These are phyloP conservation scores for Todiramphus saurophagus DNA, from an alignment of 2,113 vertebrate genomes.

Conservation along the genomic window DNA sequence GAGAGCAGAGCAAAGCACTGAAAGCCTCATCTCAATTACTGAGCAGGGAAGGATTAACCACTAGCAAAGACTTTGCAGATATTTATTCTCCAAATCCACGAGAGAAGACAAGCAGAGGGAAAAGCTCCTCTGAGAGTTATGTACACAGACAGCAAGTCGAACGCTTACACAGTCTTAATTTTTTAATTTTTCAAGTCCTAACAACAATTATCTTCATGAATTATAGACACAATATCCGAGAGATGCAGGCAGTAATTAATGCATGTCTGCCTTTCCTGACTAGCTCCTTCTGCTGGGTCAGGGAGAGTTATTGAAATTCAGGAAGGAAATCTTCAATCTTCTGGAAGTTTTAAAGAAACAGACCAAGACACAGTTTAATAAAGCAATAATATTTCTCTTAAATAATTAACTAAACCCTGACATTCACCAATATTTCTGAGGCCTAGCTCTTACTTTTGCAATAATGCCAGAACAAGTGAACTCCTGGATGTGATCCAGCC, in stretches of 20 bases:
- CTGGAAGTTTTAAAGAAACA: constrained; percentile 56
- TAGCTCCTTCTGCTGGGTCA: constrained; percentile 64
- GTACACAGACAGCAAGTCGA: neutral
- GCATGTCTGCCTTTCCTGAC: constrained; percentile 58
- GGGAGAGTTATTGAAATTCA: constrained; percentile 66
- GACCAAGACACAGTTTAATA: constrained; percentile 56
- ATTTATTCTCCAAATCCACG: constrained; percentile 47
- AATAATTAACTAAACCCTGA: constrained; percentile 70
- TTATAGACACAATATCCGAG: constrained; percentile 64
- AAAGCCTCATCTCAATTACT: neutral
- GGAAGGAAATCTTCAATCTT: constrained; percentile 53
- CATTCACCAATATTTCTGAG: constrained; percentile 12
- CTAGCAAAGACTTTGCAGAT: neutral
- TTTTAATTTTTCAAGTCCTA: constrained; percentile 29
- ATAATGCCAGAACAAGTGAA: neutral
- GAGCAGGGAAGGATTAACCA: constrained; percentile 12
- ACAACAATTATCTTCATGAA: constrained; percentile 69
- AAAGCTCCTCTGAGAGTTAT: constrained; percentile 29
- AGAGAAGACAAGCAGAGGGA: constrained; percentile 25
- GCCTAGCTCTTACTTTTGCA: constrained; percentile 5
- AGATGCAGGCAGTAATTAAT: constrained; percentile 67
- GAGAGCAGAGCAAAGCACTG: neutral
- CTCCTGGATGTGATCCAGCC: neutral
- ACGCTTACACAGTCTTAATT: constrained; percentile 36
- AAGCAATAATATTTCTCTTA: constrained; percentile 67